These are phyloP conservation scores for Myocastor coypus DNA, from an alignment of 2,113 vertebrate genomes.

Conservation along the genomic window DNA sequence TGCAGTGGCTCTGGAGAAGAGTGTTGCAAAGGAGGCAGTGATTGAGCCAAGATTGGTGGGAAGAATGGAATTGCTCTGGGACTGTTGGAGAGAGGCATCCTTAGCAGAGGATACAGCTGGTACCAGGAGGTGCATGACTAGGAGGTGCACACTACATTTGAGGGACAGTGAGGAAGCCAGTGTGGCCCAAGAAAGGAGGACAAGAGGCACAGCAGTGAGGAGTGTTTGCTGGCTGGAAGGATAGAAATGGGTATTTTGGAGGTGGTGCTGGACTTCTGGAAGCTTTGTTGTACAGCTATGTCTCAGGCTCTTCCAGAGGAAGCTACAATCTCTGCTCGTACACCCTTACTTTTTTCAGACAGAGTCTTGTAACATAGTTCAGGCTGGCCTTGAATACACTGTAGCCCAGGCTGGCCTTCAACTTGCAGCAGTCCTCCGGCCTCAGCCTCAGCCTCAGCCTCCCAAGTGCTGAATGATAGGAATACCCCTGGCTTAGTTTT, in stretches of 20 bases:
- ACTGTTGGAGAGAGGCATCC: background rate
- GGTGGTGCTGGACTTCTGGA: background rate
- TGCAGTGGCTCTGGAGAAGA: background rate
- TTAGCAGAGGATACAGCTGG: rapidly evolving
- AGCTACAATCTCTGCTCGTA: background rate
- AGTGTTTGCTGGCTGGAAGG: background rate
- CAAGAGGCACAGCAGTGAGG: rapidly evolving
- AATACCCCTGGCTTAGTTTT: background rate
- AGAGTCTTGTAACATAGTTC: background rate
- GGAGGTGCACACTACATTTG: background rate
- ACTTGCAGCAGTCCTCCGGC: background rate
- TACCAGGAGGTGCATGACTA: rapidly evolving
- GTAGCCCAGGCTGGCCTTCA: background rate
- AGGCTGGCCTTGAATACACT: background rate
- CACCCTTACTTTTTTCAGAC: background rate
- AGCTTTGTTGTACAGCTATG: too few relatives aligned
- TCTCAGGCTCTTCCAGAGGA: background rate
- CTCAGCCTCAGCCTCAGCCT: background rate
- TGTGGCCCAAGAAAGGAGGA: background rate
- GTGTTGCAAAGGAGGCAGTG: rapidly evolving
- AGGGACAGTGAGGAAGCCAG: background rate
- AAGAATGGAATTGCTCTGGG: background rate
- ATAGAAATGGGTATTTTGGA: background rate
- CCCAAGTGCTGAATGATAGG: background rate
- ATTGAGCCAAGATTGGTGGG: background rate